Evolutionary conservation across 2,888 invertebrate genomes (phyloP).

Genomic region (Pheosia gnoma): DNA sequence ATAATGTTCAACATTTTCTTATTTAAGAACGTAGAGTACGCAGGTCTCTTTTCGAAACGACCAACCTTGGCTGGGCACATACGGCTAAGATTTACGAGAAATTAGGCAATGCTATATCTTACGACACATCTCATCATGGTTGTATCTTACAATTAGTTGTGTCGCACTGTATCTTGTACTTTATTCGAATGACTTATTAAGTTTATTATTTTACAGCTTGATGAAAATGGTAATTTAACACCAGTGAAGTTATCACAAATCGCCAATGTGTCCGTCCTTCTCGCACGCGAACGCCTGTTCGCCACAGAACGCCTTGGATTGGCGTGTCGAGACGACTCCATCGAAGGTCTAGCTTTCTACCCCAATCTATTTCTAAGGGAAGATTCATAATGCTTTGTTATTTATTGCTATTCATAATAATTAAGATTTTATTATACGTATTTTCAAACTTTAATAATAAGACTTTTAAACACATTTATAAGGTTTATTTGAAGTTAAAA

Average conservation of each 20-base stretch:
- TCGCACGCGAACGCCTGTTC: conserved; percentile 95
- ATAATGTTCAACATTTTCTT: too few species aligned
- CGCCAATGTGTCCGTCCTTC: conserved; percentile 92
- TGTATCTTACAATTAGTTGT: too few species aligned
- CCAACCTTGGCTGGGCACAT: too few species aligned
- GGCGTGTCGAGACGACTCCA: conserved; percentile 97
- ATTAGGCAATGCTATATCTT: too few species aligned
- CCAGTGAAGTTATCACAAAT: conserved; percentile 94
- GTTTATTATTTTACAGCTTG: conserved; percentile 75
- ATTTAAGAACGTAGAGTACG: too few species aligned
- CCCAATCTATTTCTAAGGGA: conserved; percentile 92
- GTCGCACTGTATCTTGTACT: too few species aligned
- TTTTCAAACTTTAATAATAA: conserved; percentile 29
- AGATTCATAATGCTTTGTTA: conserved; percentile 38
- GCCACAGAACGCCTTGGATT: conserved; percentile 94
- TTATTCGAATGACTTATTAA: not conserved
- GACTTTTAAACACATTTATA: conserved; percentile 53
- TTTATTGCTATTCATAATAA: conserved; percentile 3
- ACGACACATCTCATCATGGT: too few species aligned
- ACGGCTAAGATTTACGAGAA: too few species aligned
- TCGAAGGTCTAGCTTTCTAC: conserved; percentile 97
- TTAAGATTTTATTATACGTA: conserved; percentile 8
- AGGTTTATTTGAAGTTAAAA: conserved; percentile 52
- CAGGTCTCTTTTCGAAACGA: too few species aligned
- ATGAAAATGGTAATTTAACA: conserved; percentile 88